phyloP scores from a whole-genome alignment of 1,140 invertebrate genomes.

The Hestina assimilis region DNA sequence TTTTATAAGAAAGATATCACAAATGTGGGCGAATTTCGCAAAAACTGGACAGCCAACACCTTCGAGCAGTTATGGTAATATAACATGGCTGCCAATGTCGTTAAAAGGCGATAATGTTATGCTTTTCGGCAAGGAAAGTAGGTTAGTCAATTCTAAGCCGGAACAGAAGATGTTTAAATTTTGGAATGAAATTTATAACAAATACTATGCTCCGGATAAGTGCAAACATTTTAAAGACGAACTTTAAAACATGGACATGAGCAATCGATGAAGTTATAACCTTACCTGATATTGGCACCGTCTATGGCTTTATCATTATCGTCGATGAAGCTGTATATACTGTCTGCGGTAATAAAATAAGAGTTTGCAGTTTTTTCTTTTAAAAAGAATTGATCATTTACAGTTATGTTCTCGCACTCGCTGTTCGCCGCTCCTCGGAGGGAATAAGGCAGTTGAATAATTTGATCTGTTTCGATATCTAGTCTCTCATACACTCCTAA shows the following conservation, averaged over 20 bases:
- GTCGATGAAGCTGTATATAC: slow-evolving; percentile 54
- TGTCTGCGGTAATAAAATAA: slow-evolving; percentile 62
- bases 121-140: slow-evolving; percentile 41
- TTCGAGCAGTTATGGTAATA: slow-evolving; percentile 19
- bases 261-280: background rate
- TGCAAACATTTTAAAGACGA: slow-evolving; percentile 38
- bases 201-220: slow-evolving; percentile 41
- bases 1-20: slow-evolving; percentile 57
- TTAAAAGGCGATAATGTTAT: slow-evolving; percentile 44
- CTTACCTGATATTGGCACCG: slow-evolving; percentile 58
- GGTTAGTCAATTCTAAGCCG: slow-evolving; percentile 33
- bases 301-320: slow-evolving; percentile 67
- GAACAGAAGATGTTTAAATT: slow-evolving; percentile 51
- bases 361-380: slow-evolving; percentile 68
- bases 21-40: slow-evolving; percentile 75
- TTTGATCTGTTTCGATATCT: slow-evolving; percentile 40
- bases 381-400: slow-evolving; percentile 42
- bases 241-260: slow-evolving; percentile 8
- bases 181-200: slow-evolving; percentile 56
- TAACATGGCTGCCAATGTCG: slow-evolving; percentile 50
- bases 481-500: slow-evolving; percentile 57
- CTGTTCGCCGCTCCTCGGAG: slow-evolving; percentile 41
- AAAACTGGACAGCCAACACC: slow-evolving; percentile 65
- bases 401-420: slow-evolving; percentile 39
- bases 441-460: slow-evolving; percentile 49